Base-by-base conservation (phyloP, 2,888 invertebrate species). In the Melinopterus prodromus region DNA sequence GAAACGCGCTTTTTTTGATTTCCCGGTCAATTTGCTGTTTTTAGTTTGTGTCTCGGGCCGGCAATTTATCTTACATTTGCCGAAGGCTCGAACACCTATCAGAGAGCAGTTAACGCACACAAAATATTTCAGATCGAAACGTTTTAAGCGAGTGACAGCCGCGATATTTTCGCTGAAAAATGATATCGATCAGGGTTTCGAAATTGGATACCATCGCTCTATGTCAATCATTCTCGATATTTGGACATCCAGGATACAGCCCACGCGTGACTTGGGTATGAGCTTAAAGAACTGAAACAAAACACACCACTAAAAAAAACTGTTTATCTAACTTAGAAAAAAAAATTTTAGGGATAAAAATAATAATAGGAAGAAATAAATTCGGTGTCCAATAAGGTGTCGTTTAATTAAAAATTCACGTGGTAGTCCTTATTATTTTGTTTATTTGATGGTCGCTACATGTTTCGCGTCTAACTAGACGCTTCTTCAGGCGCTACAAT, bases 141-240 rank as follows among this genome's bases (percentile, higher is more conserved):
- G 53, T 53, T 53, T 53, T 53, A 53, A 53, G 53, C 9, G 53
- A 53, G 5, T 53, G 53, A 53, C 53, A 53, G 53, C 3, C 53
- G 53, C 53, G 53, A 53, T 53, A 53, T 53, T 53, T 53, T 53
- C 53, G 53, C 53, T 53, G 53, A 53, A 53, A 53, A 53, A 53
- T 53, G 53, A 53, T 53, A 53, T 12, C 53, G 53, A 53, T 53
- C 53, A 53, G 9, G 53, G 53, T 53, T 53, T 53, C 12, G 53
- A 12, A 53, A 53, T 53, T 53, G 53, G 53, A 53, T 53, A 53
- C 53, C 53, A 53, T 53, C 53, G 53, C 9, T 53, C 53, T 12
- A 12, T 53, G 53, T 53, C 53, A 53, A 53, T 53, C 53, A 53
- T 53, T 53, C 9, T 53, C 53, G 53, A 53, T 53, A 12, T 53